A percentile compares a stretch with the other conserved stretches of the same genome.
Conservation (phyloP, 2,797 vertebrate species). For the Pelodytes ibericus region DNA sequence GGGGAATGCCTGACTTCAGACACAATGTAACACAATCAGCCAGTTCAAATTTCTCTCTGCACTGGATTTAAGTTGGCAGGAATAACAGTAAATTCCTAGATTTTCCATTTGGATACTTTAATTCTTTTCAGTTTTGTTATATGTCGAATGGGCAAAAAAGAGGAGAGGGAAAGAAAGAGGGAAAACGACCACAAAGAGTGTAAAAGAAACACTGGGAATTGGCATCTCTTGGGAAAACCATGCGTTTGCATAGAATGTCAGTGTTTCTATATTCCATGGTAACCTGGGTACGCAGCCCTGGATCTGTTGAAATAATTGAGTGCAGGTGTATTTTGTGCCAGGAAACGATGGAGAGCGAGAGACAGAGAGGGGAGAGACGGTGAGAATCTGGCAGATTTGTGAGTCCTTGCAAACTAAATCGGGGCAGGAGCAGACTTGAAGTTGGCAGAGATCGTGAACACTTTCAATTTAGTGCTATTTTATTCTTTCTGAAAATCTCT, state of each 20-base stretch:
- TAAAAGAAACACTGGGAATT: slow-evolving; percentile 36
- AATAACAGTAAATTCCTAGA: background rate
- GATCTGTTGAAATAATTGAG: slow-evolving; percentile 6
- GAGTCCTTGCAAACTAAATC: slow-evolving; percentile 18
- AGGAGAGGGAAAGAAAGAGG: slow-evolving; percentile 13
- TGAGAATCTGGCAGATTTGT: slow-evolving; percentile 12
- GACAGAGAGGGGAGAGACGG: background rate
- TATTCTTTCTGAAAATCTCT: background rate
- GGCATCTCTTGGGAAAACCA: slow-evolving; percentile 61
- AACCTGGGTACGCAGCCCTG: slow-evolving; percentile 59
- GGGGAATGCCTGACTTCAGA: background rate
- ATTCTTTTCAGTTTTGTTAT: slow-evolving; percentile 18
- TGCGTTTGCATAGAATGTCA: slow-evolving; percentile 53
- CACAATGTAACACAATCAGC: background rate
- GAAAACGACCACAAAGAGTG: slow-evolving; percentile 12
- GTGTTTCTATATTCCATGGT: slow-evolving; percentile 63
- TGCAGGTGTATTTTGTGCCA: slow-evolving; percentile 63
- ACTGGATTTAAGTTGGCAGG: background rate
- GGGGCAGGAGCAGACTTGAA: slow-evolving; percentile 28
- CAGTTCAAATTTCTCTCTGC: background rate
- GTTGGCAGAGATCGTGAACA: slow-evolving; percentile 8
- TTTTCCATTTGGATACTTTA: slow-evolving; percentile 25
- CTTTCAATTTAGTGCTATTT: background rate
- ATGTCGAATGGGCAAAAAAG: background rate
- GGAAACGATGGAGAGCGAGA: background rate